Conservation (phyloP, 2,113 vertebrate genomes). For the Atlantisia rogersi region DNA sequence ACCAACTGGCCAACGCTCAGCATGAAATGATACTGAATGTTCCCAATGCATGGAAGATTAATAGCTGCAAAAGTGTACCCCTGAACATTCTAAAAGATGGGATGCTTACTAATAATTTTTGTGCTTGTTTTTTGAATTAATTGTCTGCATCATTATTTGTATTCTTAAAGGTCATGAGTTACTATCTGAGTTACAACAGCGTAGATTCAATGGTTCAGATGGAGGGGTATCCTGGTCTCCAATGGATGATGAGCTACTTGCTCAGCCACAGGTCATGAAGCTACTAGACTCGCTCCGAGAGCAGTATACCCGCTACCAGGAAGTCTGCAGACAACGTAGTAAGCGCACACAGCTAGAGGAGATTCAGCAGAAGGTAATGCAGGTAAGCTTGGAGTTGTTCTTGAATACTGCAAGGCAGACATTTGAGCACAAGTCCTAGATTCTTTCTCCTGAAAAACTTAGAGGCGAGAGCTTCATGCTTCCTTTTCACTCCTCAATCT, state of each 20-base stretch:
- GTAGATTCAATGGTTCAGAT: conserved; percentile 93
- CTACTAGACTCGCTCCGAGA: conserved; percentile 94
- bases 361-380: conserved; percentile 98
- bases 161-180: conserved; percentile 89
- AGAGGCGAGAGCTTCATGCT: not conserved
- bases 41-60: not conserved
- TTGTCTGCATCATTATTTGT: not conserved
- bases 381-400: conserved; percentile 78
- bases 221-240: conserved; percentile 94
- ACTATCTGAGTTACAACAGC: conserved; percentile 94
- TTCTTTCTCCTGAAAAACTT: not conserved
- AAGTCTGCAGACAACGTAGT: conserved; percentile 93
- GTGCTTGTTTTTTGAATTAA: not conserved
- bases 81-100: not conserved
- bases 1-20: not conserved
- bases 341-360: conserved; percentile 96
- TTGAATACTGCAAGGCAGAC: accelerated
- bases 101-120: not conserved
- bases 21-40: not conserved
- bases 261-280: conserved; percentile 98
- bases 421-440: not conserved
- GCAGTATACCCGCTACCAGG: conserved; percentile 95
- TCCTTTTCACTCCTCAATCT: not conserved
- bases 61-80: not conserved
- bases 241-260: conserved; percentile 97